Base-by-base conservation (phyloP, 2,888 invertebrate genomes). In the Dicyrtoma fusca region DNA sequence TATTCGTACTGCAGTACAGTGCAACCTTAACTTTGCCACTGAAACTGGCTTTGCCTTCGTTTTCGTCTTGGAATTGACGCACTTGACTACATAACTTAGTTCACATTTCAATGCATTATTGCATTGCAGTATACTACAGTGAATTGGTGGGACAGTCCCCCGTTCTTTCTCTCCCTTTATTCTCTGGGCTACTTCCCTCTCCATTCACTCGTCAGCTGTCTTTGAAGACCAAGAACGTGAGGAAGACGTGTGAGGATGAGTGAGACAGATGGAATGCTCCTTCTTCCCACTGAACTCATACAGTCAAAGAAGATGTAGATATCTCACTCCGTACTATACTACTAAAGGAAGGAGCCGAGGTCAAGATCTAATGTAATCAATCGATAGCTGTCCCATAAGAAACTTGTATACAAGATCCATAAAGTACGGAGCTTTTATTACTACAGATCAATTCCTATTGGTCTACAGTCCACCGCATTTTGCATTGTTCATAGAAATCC, bases 281-380 rank as follows among this genome's bases (percentile, higher is more conserved):
- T 17, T n/a, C 4, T 49, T 51, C n/a, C n/a, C 21, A 10, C 51
- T 19, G 44, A 42, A 42, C 59, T 25, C 25, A 25, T n/a, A 25
- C 34, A 34, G 34, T 34, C 3, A 3, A 3, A 34, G 34, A 34
- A 34, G 4, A 5, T 34, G 34, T 34, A 5, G 34, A 34, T 5
- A 34, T 34, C 34, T 34, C 21, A 23, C 21, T 21, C 21, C 55
- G 21, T 5, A 1, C 21, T n/a, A 17, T 45, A 49, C 5, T 51
- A 8, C 8, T 6, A 17, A 26, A 26, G 59, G n/a, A 11, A 11
- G 34, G 53, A 63, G 63, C 53, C 64, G 55, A 71, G 71, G 71
- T 71, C 71, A 71, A 71, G 64, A 71, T 64, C 63, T 55, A 71
- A 64, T 71, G 63, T 71, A 71, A 71, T 71, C 71, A 63, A 34